Conservation (phyloP, 2,797 vertebrate genomes). For the Crocodylus rhombifer region DNA sequence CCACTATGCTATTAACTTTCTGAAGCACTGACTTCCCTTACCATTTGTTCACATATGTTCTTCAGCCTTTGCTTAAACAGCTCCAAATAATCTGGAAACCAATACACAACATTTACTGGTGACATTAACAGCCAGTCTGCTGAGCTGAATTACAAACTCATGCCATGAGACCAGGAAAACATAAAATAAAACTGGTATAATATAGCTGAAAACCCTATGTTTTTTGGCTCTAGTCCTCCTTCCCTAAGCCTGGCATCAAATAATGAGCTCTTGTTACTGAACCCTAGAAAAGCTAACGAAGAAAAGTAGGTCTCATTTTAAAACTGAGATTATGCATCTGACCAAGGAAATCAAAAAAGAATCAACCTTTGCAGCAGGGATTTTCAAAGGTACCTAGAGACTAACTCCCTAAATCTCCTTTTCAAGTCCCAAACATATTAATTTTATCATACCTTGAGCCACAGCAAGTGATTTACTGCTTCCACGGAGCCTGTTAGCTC, state of each 20-base stretch:
- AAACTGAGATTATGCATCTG: not conserved
- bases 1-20: not conserved
- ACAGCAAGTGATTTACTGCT: not conserved
- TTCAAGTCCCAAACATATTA: not conserved
- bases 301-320: not conserved
- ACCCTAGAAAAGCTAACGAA: not conserved
- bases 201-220: not conserved
- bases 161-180: not conserved
- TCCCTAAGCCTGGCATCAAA: not conserved
- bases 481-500: rapidly evolving
- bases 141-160: not conserved
- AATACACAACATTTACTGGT: not conserved
- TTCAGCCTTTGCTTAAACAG: not conserved
- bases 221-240: not conserved
- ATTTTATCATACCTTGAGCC: not conserved
- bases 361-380: not conserved
- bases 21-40: not conserved
- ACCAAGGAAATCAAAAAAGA: not conserved
- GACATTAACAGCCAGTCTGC: not conserved
- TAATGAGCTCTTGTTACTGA: not conserved
- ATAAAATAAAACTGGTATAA: not conserved
- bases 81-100: not conserved
- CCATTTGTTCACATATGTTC: not conserved
- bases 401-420: not conserved
- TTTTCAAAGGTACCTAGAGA: not conserved